Conservation (phyloP, 2,888 invertebrate genomes). For the Pimpla rufipes region DNA sequence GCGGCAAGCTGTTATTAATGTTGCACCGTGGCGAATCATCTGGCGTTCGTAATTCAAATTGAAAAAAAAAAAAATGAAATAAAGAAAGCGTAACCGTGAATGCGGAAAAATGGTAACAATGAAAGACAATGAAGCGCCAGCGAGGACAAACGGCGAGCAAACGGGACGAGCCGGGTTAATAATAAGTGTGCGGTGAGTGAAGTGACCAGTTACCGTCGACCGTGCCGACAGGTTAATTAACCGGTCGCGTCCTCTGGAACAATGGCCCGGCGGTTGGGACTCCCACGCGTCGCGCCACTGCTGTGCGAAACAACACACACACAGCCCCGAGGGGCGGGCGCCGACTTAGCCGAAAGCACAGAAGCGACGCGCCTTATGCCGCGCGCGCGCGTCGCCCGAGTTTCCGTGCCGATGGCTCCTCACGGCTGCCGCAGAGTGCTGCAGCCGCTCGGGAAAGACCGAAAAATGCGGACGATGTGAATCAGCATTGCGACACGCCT, state of each 20-base stretch:
- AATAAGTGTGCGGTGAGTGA: constrained; percentile 63
- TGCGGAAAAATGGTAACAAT: constrained; percentile 58
- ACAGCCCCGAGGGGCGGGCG: constrained; percentile 5
- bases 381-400: neutral
- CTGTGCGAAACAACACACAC: neutral
- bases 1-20: constrained; percentile 58
- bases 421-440: neutral
- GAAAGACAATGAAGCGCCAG: constrained; percentile 43
- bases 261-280: constrained; percentile 68
- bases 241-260: constrained; percentile 56
- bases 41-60: constrained; percentile 56
- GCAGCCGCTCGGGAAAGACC: neutral
- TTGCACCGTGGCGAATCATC: constrained; percentile 65
- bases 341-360: constrained; percentile 6
- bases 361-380: constrained; percentile 19
- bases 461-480: neutral
- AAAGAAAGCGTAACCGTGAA: constrained; percentile 38
- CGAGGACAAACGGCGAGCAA: constrained; percentile 45
- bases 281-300: constrained; percentile 47
- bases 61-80: constrained; percentile 11
- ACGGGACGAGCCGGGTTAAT: constrained; percentile 36
- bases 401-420: neutral
- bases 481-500: neutral
- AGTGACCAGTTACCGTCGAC: constrained; percentile 74
- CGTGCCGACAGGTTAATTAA: constrained; percentile 74